Base-by-base conservation (phyloP, 2,888 invertebrate species). In the Amphipyra tragopoginis region DNA sequence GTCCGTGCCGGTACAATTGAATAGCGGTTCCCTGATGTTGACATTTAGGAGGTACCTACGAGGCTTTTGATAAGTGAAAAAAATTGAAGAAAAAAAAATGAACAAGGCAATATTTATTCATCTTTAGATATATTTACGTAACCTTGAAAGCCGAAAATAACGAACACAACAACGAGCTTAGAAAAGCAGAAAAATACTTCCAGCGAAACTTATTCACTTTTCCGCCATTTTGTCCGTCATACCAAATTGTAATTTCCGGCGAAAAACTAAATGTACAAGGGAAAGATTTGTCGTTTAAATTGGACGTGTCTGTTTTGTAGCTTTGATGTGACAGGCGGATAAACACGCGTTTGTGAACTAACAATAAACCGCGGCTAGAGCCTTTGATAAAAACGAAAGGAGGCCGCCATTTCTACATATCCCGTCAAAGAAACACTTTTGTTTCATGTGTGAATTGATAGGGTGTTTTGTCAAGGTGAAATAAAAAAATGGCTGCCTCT, bases 281-380 rank as follows among this genome's bases (percentile, higher is more conserved):
- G 40, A 42, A 54, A 55, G 6, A 61, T 56, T 51, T 48, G 38
- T 49, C 45, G 40, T 56, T 58, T 36, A 43, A 59, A 59, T 57
- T 51, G 34, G 15, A 40, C 15, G 7, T 36, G 14, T 72, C 45
- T 34, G 36, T 69, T 45, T 47, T 5, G 21, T 26, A 50, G 38
- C 75, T 70, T 65, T 61, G 49, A 70, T 65, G 54, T 64, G 21
- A 53, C 33, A 53, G 40, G 44, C 50, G 51, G 40, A 45, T 57
- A 34, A 45, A 74, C 55, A 45, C 7, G 49, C 10, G 44, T 40
- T 52, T 40, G 13, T 60, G 49, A 50, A 56, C 40, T 11, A 33
- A 51, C 40, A 38, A 50, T 39, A 52, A 21, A 65, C 52, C 15
- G 13, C 21, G 39, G 3, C 11, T 52, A 11, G 6, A 9, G 2